A percentile compares a stretch with the other conserved stretches of the same genome.
Evolutionary conservation across 92 coral and sea anemone genomes (phyloP).

Genomic region (Parazoanthus swiftii): DNA sequence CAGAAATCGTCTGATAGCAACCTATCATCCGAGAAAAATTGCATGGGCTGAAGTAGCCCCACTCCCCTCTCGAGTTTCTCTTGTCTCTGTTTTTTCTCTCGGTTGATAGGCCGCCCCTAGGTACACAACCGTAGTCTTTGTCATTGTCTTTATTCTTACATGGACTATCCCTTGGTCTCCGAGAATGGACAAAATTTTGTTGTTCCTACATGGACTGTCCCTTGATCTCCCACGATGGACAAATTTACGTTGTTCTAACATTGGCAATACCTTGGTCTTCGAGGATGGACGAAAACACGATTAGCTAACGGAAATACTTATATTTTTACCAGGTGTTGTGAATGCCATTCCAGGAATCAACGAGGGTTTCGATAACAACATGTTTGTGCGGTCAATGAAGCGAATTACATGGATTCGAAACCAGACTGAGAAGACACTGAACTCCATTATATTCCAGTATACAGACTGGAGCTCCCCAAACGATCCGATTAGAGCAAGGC

Average conservation of each 20-base stretch:
- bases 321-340: slow-evolving; percentile 11
- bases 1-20: too few relatives aligned
- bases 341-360: slow-evolving; percentile 10
- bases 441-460: slow-evolving; percentile 20
- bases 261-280: not conserved
- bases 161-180: too few relatives aligned
- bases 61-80: too few relatives aligned
- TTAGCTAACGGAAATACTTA: too few relatives aligned
- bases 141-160: too few relatives aligned
- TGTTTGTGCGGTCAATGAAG: slow-evolving; percentile 16
- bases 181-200: too few relatives aligned
- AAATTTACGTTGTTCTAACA: too few relatives aligned
- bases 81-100: too few relatives aligned
- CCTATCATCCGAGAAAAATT: not conserved
- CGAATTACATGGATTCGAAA: slow-evolving; percentile 9
- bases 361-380: not conserved
- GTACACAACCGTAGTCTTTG: too few relatives aligned
- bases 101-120: too few relatives aligned
- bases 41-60: not conserved
- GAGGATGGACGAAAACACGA: not conserved
- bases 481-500: slow-evolving; percentile 6
- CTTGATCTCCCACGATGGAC: not conserved
- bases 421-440: not conserved
- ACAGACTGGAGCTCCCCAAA: slow-evolving; percentile 9
- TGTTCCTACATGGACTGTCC: not conserved